phyloP scores from a whole-genome alignment of 2,113 vertebrate species.

The Geococcyx californianus region DNA sequence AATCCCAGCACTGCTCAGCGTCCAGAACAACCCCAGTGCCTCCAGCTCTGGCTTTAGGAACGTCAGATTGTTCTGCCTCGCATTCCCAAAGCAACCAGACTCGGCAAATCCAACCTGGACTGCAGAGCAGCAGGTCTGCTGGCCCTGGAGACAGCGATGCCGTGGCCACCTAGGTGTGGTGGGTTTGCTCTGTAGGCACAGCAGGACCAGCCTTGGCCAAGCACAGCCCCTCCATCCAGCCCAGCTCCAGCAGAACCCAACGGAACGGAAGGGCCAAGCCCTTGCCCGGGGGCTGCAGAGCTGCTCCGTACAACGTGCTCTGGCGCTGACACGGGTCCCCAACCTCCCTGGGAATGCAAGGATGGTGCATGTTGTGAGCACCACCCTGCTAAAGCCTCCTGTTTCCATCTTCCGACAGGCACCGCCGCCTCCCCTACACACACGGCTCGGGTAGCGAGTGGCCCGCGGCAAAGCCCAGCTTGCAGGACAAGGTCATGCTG shows the following conservation, averaged over 20 bases:
- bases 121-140: rapidly evolving
- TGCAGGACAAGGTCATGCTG: rapidly evolving
- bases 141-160: background rate
- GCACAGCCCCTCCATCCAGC: background rate
- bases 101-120: background rate
- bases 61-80: rapidly evolving
- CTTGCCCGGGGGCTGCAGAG: rapidly evolving
- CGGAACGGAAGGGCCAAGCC: background rate
- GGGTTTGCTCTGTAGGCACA: background rate
- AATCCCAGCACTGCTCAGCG: background rate
- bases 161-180: rapidly evolving
- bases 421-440: background rate
- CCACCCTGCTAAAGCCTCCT: background rate
- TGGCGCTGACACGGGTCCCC: rapidly evolving
- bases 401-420: background rate
- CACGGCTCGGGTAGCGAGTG: background rate
- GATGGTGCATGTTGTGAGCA: rapidly evolving
- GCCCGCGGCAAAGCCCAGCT: background rate
- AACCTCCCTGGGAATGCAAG: background rate
- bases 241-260: background rate
- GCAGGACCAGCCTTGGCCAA: background rate
- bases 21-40: background rate
- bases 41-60: background rate
- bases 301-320: background rate
- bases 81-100: background rate